Conservation (phyloP, 2,113 vertebrate species). For the Rattus norvegicus region DNA sequence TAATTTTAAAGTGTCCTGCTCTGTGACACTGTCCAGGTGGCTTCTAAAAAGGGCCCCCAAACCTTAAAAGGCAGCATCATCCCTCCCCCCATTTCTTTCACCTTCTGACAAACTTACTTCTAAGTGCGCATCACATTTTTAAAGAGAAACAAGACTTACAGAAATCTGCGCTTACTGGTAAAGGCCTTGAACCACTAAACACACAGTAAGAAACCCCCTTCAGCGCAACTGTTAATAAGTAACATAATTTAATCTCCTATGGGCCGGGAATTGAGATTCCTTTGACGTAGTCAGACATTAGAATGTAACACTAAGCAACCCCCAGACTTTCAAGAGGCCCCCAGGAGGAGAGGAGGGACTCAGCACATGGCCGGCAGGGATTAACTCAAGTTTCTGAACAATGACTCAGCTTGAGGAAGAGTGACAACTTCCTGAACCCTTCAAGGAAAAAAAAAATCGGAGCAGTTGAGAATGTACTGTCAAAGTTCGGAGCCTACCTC, state of each 20-base stretch:
- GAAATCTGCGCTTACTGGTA: neutral
- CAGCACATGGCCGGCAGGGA: neutral
- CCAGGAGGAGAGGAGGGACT: neutral
- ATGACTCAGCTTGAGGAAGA: constrained; percentile 59
- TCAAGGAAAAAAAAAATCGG: constrained; percentile 14
- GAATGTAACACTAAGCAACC: constrained; percentile 1
- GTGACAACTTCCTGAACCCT: neutral
- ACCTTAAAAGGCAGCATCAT: neutral
- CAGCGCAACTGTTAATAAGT: constrained; percentile 18
- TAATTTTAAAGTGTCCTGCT: neutral
- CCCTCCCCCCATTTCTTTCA: neutral
- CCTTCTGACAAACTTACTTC: constrained; percentile 12
- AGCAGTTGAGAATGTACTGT: neutral
- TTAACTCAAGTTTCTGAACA: constrained; percentile 30
- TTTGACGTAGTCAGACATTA: neutral
- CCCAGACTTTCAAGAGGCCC: neutral
- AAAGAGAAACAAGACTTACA: constrained; percentile 29
- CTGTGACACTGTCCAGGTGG: neutral
- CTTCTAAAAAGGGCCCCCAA: neutral
- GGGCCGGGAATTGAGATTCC: neutral
- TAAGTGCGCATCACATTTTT: neutral
- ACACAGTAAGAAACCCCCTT: neutral
- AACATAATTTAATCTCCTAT: neutral
- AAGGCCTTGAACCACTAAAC: constrained; percentile 24
- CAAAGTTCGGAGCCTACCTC: neutral